Conservation (phyloP, 1,140 invertebrate genomes). For the Drosophila ficusphila region DNA sequence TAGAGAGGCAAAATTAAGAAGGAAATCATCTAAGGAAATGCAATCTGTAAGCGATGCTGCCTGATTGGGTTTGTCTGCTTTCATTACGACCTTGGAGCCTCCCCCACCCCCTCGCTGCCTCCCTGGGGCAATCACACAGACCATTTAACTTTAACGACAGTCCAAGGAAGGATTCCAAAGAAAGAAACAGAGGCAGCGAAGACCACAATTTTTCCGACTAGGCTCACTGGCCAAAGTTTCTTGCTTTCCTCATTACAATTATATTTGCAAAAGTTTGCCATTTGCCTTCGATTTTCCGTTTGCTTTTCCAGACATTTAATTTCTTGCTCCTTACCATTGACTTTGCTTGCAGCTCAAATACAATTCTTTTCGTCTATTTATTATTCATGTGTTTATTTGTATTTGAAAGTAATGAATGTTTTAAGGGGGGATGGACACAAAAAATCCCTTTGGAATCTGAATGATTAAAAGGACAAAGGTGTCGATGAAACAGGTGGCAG, state of each 20-base stretch:
- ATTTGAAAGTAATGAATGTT: slow-evolving; percentile 23
- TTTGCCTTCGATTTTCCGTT: background rate
- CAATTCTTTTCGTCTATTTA: slow-evolving; percentile 2
- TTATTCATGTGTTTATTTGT: slow-evolving; percentile 46
- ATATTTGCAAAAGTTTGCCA: slow-evolving; percentile 35
- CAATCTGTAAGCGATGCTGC: slow-evolving; percentile 60
- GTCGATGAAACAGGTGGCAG: background rate
- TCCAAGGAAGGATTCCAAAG: slow-evolving; percentile 13
- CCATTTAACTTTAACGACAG: slow-evolving; percentile 65
- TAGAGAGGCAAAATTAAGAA: slow-evolving; percentile 29
- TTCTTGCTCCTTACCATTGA: slow-evolving; percentile 5
- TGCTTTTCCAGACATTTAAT: slow-evolving; percentile 9
- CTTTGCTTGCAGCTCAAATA: background rate
- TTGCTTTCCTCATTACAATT: slow-evolving; percentile 45
- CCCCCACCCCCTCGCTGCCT: background rate
- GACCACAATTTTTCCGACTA: slow-evolving; percentile 6
- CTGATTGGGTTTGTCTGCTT: slow-evolving; percentile 54
- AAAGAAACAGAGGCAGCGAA: slow-evolving; percentile 5
- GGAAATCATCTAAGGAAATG: slow-evolving; percentile 43
- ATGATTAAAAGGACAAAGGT: slow-evolving; percentile 22
- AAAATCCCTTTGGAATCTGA: background rate
- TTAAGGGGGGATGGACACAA: background rate
- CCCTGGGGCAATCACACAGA: slow-evolving; percentile 50
- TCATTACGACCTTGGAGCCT: slow-evolving; percentile 48
- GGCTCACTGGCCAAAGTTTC: slow-evolving; percentile 33